Base-by-base conservation (phyloP, 1,140 invertebrate genomes). In the Drosophila pseudoananassae region DNA sequence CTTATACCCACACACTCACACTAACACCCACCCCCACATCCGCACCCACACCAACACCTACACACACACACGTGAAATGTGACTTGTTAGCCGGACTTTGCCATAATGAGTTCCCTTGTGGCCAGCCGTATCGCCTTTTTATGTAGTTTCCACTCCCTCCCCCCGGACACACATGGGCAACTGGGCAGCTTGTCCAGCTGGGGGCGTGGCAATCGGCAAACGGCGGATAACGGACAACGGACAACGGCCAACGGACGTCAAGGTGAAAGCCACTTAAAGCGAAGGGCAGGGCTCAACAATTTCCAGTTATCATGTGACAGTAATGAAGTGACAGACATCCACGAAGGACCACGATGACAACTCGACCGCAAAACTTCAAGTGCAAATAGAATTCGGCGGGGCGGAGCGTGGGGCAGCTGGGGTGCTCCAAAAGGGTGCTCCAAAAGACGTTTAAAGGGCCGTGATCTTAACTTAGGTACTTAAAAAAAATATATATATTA, bases 181-280 rank as follows among this genome's bases (percentile, higher is more conserved):
- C 2, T 23, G 15, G 10, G 29, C 10, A 10, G 29, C 8, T 20
- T 20, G 20, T 20, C 20, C 20, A 20, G 20, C 10, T 23, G 29
- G n/a, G 3, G 33, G 36, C 1, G 20, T 12, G 56, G 36, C 20
- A 31, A 31, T 25, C 5, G 46, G 25, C 25, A 27, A 7, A 6
- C 25, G 25, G 25, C 25, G 6, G 20, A 20, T 20, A 20, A 20
- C 20, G 20, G 20, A 20, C 20, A 20, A 20, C 20, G 20, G 20
- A 20, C 20, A 7, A 6, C 25, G 25, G 25, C 25, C 5, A 27
- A 20, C 17, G 52, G 27, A 25, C 47, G 58, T 57, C 71, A 75
- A 76, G 73, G 73, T 76, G 72, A 76, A 76, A 76, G 71, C 72
- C 73, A 76, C 73, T 76, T 76, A 76, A 76, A 76, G 73, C 61